Evolutionary conservation across 2,888 invertebrate species (phyloP), one percentile per base, ranked within the genome.

Genomic region (Drosophila mayaguana): DNA sequence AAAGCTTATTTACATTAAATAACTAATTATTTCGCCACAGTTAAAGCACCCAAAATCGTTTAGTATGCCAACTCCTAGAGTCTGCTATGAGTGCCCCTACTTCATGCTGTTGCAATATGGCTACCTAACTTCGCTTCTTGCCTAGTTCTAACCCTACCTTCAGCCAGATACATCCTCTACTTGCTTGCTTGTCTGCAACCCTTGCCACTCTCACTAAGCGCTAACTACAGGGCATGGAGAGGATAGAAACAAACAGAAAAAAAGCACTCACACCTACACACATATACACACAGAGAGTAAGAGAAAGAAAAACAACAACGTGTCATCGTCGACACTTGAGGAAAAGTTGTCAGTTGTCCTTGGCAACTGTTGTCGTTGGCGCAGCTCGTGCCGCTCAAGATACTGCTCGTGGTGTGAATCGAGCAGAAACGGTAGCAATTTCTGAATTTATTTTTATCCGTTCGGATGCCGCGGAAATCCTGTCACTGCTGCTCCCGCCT

Each of bases 391-490:
- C n/a, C 22, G 45, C 46, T 42, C 28, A 48, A 32, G 48, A 11
- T 50, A 6, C 48, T 50, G 48, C 12, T 28, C 12, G 48, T 54
- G 36, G 56, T 70, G 62, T 54, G 72, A 72, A 63, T 53, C 36
- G 50, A 64, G 76, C 65, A 72, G 90, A 72, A 89, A 48, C 83
- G 90, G 83, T 80, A 88, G 86, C 88, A 87, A 87, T 89, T 87
- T 88, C 78, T 86, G 86, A 86, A 90, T 88, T 90, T 88, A 88
- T 86, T 88, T 86, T 90, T 86, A 86, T 88, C 82, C 81, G 68
- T 83, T 70, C 87, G 90, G 81, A 81, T 88, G 75, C 89, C 87
- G 89, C 90, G 87, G 83, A 89, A 87, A 88, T 88, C 86, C 90
- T 75, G 71, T 75, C 76, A 70, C 55, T 66, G 76, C 62, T 59